Evolutionary conservation across 2,113 vertebrate species (phyloP), one percentile per base, ranked within the genome.

Genomic region (Pseudorectes ferrugineus): DNA sequence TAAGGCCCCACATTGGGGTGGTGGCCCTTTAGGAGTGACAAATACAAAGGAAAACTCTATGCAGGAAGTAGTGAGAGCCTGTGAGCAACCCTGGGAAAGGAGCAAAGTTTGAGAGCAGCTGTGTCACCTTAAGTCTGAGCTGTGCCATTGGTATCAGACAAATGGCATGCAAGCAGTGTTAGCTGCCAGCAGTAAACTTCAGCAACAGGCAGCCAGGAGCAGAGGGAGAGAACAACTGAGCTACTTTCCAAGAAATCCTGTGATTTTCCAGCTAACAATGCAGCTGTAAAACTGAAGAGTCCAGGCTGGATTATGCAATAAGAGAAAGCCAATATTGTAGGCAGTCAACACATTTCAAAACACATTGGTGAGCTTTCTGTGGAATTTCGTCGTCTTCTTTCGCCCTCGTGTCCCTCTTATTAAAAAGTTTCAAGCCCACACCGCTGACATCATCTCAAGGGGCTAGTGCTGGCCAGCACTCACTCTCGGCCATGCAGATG

Each of bases 171-270:
- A 23, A 79, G 58, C 66, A 57, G 24, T 48, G 54, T 58, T 62
- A 92, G 81, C 79, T 83, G 55, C 59, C 15, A 0, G 72, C 51
- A 62, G 68, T 54, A 48, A 84, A 52, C 86, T 24, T 48, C 73
- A 42, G 61, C 83, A 66, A 43, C 5, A 75, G 46, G 24, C 73
- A 80, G 68, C 51, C 86, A 88, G 46, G 42, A 93, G 40, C 5
- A 7, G n/a, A 71, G 28, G 54, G 46, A 83, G 28, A 63, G 40
- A 87, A 72, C 36, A 81, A 68, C 3, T 49, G 24, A 91, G 52
- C n/a, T 63, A 54, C 61, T 85, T 93, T 72, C 91, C 94, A 92
- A 85, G 62, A 92, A 92, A 89, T 73, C 33, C 58, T 57, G n/a
- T 52, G 70, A 79, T 73, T 92, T 95, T 95, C 89, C 81, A 91